These are phyloP conservation scores for Siniperca undulata DNA, from an alignment of 2,797 vertebrate species.

Conservation along the genomic window DNA sequence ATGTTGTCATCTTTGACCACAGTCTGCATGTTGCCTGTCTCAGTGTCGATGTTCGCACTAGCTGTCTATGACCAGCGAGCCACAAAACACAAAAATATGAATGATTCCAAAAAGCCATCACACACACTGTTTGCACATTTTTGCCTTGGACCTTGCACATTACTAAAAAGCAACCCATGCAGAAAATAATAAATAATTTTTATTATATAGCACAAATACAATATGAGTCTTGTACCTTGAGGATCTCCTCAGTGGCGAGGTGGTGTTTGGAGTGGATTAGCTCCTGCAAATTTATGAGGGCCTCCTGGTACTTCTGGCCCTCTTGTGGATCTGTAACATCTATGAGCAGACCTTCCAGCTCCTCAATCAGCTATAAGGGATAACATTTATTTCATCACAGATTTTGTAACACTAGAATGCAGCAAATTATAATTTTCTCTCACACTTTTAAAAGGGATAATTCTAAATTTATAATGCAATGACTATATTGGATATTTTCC, in stretches of 20 bases:
- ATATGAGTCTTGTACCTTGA: constrained; percentile 84
- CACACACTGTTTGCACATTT: neutral
- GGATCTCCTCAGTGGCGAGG: constrained; percentile 85
- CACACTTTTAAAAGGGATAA: neutral
- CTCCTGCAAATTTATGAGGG: constrained; percentile 83
- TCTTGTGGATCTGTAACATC: constrained; percentile 74
- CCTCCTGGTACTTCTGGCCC: constrained; percentile 78
- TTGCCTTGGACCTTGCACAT: neutral
- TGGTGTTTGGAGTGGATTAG: constrained; percentile 87
- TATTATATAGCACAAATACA: neutral
- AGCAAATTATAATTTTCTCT: neutral
- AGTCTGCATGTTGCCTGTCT: constrained; percentile 93
- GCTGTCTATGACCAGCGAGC: constrained; percentile 77
- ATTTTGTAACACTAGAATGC: neutral
- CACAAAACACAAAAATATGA: neutral
- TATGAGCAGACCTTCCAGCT: constrained; percentile 84
- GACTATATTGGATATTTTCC: neutral
- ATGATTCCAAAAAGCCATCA: neutral
- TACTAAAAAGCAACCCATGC: neutral
- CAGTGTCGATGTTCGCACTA: constrained; percentile 83
- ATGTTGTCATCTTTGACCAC: constrained; percentile 85
- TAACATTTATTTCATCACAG: neutral
- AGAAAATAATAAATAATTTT: neutral
- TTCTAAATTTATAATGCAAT: neutral
- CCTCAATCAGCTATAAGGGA: constrained; percentile 86